phyloP scores from a whole-genome alignment of 2,113 vertebrate genomes.

The Halcyon malimbica region DNA sequence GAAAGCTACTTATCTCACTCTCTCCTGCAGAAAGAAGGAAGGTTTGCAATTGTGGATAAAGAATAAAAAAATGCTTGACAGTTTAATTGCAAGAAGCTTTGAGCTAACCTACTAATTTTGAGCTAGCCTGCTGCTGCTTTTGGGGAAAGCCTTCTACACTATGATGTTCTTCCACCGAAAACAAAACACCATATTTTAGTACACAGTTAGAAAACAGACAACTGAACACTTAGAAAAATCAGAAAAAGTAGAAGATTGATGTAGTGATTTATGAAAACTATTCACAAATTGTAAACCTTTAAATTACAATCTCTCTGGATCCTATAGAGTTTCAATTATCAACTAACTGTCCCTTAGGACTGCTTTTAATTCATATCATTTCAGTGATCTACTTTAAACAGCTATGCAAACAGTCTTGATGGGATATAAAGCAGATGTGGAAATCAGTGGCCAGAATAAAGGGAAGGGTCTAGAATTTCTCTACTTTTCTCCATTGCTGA shows the following conservation, averaged over 20 bases:
- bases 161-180: background rate
- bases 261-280: background rate
- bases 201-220: background rate
- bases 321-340: background rate
- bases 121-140: background rate
- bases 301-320: background rate
- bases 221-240: background rate
- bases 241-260: background rate
- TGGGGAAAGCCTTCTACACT: background rate
- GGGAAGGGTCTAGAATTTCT: background rate
- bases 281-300: background rate
- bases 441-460: background rate
- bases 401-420: background rate
- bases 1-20: background rate
- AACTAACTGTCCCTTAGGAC: background rate
- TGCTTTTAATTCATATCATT: slow-evolving; percentile 29
- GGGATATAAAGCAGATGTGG: slow-evolving; percentile 33
- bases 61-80: background rate
- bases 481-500: background rate
- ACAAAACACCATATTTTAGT: background rate
- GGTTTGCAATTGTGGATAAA: background rate
- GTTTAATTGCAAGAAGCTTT: background rate
- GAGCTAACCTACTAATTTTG: background rate
- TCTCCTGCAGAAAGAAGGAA: background rate
- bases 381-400: background rate